Base-by-base conservation (phyloP, 2,888 invertebrate genomes). In the Malachius bipustulatus region DNA sequence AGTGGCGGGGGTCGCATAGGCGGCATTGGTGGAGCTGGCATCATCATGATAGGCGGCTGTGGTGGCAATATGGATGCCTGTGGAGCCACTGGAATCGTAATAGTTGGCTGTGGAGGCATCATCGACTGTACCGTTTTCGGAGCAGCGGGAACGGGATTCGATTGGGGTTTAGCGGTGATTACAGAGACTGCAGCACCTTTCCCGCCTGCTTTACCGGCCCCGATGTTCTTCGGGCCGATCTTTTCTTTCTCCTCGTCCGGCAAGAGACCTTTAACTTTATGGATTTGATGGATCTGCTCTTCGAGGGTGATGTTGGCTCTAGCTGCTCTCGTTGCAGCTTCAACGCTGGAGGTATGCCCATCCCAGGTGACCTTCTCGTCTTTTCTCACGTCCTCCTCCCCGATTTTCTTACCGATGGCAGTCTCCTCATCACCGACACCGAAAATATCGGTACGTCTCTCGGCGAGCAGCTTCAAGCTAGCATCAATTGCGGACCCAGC, bases 371-470 rank as follows among this genome's bases (percentile, higher is more conserved):
- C 89, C 50, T 85, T 76, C 57, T 90, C 90, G 53, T 89, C 88
- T 48, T 88, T 82, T 46, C 75, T 73, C 19, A 75, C 73, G 62
- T 87, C 87, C 44, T 75, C 75, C 57, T 90, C 90, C 2, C 90
- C 90, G 41, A 94, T 84, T 69, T 97, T 98, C 67, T 94, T 94
- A 69, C 98, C 98, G 59, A 98, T 99, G 14, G 90, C 89, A 0
- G 97, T 96, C 71, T 98, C 98, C 62, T 97, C 96, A 60, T 90
- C 90, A 38, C 97, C 97, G 42, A 91, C 88, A 65, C 98, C 98
- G 67, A 99, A 99, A 64, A 98, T 98, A 72, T 98, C 98, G 1
- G 98, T 97, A 81, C 98, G 91, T 47, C 98, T 77, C 60, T 98
- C 97, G 0, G 98, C 98, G 53, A 98, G 69, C 57, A 89, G 82